Base-by-base conservation (phyloP, 2,797 vertebrate genomes). In the Notoglanidium macrostoma region DNA sequence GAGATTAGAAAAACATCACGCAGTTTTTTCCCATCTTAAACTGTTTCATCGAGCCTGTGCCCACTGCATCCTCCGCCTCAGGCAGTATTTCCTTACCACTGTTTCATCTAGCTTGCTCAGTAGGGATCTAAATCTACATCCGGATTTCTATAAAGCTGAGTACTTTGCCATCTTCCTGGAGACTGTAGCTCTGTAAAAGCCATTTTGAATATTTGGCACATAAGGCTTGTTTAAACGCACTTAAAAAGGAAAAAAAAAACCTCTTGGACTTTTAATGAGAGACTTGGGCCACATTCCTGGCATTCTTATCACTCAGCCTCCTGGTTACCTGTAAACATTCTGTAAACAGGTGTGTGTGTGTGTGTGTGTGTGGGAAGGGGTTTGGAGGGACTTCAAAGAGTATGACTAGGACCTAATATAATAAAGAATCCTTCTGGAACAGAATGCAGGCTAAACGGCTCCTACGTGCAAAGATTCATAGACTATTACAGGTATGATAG, bases 251-350 rank as follows among this genome's bases (percentile, higher is more conserved):
- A n/a, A n/a, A 55, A 49, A 15, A 1, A 32, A n/a, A 26, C 46
- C 35, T 44, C 63, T 63, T 57, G 40, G 67, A 80, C n/a, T 63
- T 23, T 51, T 88, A 89, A 88, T 91, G 86, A 90, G 86, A 88
- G 87, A 78, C 72, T 63, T 68, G 61, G 63, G 40, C 76, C 78
- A 72, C 85, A 87, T 90, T 85, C 87, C 78, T 89, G 63, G 78
- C 85, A 88, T 88, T 91, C 87, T 79, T 81, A 68, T 89, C 87
- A 86, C 83, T 90, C 87, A 87, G 68, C 70, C 77, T 89, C 90
- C 86, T 85, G 89, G 84, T 87, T 87, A 88, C 86, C 84, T 78
- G 86, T 88, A 87, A 91, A 89, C 87, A 86, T 85, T 87, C 76
- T 78, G 74, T 85, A 90, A 88, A 90, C 90, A 90, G 89, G 87